These are phyloP conservation scores for Agriotes lineatus DNA, from an alignment of 2,888 invertebrate species.

Conservation along the genomic window DNA sequence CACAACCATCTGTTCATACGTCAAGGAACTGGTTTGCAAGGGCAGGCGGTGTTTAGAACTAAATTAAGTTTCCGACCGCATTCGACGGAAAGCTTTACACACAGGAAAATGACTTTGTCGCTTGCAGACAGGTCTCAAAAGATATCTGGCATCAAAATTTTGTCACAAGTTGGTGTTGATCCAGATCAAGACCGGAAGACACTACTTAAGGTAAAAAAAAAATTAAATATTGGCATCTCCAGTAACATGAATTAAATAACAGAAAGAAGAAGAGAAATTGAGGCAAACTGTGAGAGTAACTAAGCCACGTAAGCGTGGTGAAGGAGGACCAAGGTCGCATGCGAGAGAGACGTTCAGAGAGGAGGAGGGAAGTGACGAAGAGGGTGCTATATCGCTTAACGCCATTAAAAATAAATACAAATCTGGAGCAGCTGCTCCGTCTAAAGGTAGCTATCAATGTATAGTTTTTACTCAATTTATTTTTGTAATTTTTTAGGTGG, in stretches of 20 bases:
- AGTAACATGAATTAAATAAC: too few species aligned
- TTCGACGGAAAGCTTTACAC: conserved; percentile 98
- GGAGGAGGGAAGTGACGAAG: conserved; percentile 93
- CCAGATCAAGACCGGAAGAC: conserved; percentile 94
- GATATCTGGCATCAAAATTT: conserved; percentile 94
- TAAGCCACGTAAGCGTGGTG: conserved; percentile 56
- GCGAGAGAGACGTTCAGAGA: conserved; percentile 70
- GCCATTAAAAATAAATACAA: conserved; percentile 97
- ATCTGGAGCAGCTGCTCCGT: conserved; percentile 64
- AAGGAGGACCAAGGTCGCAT: conserved; percentile 60
- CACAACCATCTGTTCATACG: conserved; percentile 98
- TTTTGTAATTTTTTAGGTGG: conserved; percentile 57
- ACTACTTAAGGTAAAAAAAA: conserved; percentile 88
- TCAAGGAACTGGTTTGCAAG: conserved; percentile 97
- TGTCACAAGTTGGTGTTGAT: conserved; percentile 93
- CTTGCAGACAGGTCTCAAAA: conserved; percentile 95
- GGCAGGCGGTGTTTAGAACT: conserved; percentile 96
- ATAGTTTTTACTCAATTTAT: background rate
- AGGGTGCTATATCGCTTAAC: conserved; percentile 90
- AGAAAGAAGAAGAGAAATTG: conserved; percentile 97
- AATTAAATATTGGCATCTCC: too few species aligned
- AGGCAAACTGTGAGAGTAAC: conserved; percentile 83
- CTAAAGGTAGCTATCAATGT: conserved; percentile 61
- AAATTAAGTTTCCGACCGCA: conserved; percentile 98
- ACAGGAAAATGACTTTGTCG: conserved; percentile 98